Conservation (phyloP, 2,113 vertebrate genomes). For the Cheirogaleus medius region DNA sequence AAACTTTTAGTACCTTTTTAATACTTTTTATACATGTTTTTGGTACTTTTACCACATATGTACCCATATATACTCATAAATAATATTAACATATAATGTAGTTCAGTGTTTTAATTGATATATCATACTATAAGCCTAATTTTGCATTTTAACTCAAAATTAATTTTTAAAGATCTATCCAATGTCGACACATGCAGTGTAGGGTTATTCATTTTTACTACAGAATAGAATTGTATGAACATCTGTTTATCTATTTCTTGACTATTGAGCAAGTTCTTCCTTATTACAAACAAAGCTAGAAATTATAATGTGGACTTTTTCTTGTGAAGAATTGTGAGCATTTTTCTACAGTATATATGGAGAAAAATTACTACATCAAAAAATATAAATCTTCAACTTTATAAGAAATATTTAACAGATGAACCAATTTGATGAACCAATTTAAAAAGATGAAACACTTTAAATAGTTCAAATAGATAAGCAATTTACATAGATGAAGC, state of each 20-base stretch:
- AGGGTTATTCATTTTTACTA: background rate
- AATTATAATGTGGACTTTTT: background rate
- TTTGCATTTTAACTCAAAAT: background rate
- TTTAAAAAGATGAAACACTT: background rate
- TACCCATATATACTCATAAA: background rate
- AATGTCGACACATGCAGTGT: background rate
- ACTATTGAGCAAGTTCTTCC: background rate
- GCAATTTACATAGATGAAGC: background rate
- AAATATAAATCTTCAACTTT: background rate
- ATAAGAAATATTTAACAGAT: background rate
- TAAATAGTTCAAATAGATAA: background rate
- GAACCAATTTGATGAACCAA: background rate
- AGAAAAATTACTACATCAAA: background rate
- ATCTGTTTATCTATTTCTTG: background rate
- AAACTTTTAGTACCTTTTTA: background rate
- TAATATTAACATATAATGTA: background rate
- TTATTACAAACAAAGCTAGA: background rate
- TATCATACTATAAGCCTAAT: background rate
- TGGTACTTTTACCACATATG: background rate
- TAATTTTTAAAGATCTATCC: background rate
- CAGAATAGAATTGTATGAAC: background rate
- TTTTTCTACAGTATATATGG: background rate
- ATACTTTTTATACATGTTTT: background rate
- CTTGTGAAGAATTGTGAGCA: background rate
- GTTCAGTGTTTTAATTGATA: background rate